Percentiles rank a stretch among this genome's conserved stretches.
Evolutionary conservation across 2,113 vertebrate species (phyloP).

Genomic region (Otocyon megalotis): DNA sequence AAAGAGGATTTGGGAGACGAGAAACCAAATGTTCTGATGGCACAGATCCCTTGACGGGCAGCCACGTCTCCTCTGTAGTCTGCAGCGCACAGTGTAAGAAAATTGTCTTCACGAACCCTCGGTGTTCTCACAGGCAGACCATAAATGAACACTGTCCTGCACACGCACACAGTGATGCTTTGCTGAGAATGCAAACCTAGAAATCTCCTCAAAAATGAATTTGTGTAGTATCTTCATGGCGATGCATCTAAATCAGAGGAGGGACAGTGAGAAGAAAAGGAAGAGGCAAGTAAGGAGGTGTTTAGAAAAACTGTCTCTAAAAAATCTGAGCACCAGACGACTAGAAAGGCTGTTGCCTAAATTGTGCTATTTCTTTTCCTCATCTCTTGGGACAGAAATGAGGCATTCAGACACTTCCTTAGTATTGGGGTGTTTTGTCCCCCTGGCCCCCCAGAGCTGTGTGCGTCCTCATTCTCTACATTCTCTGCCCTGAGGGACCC

Average conservation of each 20-base stretch:
- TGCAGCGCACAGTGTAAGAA: background rate
- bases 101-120: background rate
- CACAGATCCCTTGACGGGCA: conserved; percentile 58
- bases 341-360: background rate
- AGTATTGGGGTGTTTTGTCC: background rate
- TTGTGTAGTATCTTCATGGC: background rate
- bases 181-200: background rate
- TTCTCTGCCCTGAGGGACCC: fast-evolving
- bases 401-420: background rate
- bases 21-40: conserved; percentile 83
- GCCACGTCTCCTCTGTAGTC: conserved; percentile 23
- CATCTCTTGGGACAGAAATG: background rate
- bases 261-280: background rate
- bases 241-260: background rate
- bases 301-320: conserved; percentile 11
- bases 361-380: background rate
- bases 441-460: fast-evolving
- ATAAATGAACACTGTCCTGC: background rate
- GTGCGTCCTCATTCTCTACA: background rate
- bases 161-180: background rate
- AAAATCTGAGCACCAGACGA: background rate
- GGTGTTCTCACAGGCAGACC: background rate
- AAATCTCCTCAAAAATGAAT: background rate
- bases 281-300: background rate
- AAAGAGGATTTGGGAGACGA: conserved; percentile 78